These are phyloP conservation scores for Panzeria rudis DNA, from an alignment of 2,888 invertebrate species.

Conservation along the genomic window DNA sequence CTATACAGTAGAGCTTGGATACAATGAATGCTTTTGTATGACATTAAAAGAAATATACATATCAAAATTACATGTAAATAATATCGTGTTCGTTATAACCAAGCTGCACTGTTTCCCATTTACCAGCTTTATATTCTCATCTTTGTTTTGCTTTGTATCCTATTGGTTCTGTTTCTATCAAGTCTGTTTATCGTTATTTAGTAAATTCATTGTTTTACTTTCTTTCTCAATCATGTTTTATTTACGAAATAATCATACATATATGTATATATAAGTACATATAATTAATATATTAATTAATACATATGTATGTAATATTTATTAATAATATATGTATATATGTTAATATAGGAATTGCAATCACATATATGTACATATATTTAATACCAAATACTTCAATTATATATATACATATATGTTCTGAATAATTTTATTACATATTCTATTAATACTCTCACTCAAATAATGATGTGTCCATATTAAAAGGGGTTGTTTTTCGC, in stretches of 20 bases:
- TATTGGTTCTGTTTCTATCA: neutral
- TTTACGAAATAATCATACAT: no score
- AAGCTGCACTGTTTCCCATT: conserved; percentile 14
- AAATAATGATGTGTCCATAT: neutral
- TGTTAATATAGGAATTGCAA: neutral
- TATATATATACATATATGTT: neutral
- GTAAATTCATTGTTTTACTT: conserved; percentile 4
- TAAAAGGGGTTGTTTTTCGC: neutral
- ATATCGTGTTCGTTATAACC: conserved; percentile 9
- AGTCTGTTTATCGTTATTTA: conserved; percentile 6
- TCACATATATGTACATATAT: neutral
- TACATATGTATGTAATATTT: neutral
- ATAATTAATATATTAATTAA: no score
- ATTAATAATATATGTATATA: neutral
- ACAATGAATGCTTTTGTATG: conserved; percentile 9
- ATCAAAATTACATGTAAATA: neutral
- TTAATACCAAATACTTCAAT: no score
- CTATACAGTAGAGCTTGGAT: conserved; percentile 14
- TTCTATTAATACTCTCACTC: neutral
- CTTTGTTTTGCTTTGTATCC: conserved; percentile 1
- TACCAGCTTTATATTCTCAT: neutral
- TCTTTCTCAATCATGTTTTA: no score
- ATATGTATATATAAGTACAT: neutral
- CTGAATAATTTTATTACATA: neutral
- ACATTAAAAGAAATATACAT: neutral